Conservation (phyloP, 2,113 vertebrate genomes). For the Boulengeromyrus knoepffleri region DNA sequence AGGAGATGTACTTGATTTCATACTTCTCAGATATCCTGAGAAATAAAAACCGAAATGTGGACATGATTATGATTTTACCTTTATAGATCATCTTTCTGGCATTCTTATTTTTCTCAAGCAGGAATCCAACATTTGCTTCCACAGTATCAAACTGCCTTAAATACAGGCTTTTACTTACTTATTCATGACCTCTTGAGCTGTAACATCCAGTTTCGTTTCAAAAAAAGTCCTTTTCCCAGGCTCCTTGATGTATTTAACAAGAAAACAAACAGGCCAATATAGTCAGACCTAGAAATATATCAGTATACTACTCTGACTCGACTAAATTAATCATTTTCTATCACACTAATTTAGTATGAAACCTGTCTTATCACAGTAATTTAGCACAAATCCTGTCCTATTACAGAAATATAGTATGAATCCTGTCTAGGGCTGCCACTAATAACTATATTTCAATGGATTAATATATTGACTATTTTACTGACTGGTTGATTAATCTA, state of each 20-base stretch:
- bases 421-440: neutral
- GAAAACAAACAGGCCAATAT: neutral
- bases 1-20: slow-evolving; percentile 48
- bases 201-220: slow-evolving; percentile 75
- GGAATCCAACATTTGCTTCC: neutral
- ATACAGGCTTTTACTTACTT: slow-evolving; percentile 59
- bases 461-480: neutral
- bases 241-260: slow-evolving; percentile 33
- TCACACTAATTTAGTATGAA: neutral
- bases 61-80: neutral
- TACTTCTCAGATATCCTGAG: slow-evolving; percentile 49
- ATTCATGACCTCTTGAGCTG: slow-evolving; percentile 71
- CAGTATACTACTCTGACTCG: neutral
- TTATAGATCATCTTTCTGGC: neutral
- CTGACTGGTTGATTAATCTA: too few relatives aligned
- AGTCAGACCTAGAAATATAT: neutral
- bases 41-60: neutral
- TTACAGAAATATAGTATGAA: neutral
- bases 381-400: neutral
- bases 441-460: neutral
- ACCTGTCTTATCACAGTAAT: neutral
- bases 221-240: slow-evolving; percentile 58
- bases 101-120: neutral
- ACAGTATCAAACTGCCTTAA: neutral
- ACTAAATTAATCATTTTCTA: neutral